These are phyloP conservation scores for Athalia circularis DNA, from an alignment of 2,888 invertebrate species.

Conservation along the genomic window DNA sequence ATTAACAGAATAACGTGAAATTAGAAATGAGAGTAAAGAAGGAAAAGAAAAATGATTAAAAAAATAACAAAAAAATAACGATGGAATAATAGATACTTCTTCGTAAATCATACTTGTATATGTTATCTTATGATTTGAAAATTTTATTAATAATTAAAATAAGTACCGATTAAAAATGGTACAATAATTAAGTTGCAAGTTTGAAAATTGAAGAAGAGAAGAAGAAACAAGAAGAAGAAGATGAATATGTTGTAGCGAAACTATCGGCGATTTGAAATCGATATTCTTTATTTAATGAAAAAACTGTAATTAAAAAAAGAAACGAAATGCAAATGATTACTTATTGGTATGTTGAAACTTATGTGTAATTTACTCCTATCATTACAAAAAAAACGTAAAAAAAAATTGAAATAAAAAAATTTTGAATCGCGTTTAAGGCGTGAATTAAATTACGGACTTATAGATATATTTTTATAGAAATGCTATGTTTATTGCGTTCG, in stretches of 20 bases:
- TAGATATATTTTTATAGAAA: constrained; percentile 65
- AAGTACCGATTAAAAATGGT: no score
- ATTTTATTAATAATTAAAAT: no score
- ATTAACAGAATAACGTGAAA: constrained; percentile 9
- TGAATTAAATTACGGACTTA: constrained; percentile 47
- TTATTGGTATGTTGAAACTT: constrained; percentile 8
- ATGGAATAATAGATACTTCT: neutral
- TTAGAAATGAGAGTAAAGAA: neutral
- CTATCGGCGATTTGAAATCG: neutral
- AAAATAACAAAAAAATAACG: neutral
- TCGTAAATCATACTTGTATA: neutral
- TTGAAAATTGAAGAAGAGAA: neutral
- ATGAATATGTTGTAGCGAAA: neutral
- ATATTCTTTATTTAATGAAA: neutral
- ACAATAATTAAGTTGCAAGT: neutral
- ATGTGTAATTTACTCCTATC: constrained; percentile 9
- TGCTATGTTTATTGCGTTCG: constrained; percentile 58
- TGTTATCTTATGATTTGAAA: no score
- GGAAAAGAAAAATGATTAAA: neutral
- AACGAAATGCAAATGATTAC: constrained; percentile 28
- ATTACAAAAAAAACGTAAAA: neutral
- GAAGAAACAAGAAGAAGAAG: neutral
- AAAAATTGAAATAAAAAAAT: neutral
- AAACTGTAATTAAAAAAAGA: neutral
- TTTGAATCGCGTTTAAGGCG: constrained; percentile 5